Conservation (phyloP, 2,113 vertebrate genomes). For the Anhinga rufa region DNA sequence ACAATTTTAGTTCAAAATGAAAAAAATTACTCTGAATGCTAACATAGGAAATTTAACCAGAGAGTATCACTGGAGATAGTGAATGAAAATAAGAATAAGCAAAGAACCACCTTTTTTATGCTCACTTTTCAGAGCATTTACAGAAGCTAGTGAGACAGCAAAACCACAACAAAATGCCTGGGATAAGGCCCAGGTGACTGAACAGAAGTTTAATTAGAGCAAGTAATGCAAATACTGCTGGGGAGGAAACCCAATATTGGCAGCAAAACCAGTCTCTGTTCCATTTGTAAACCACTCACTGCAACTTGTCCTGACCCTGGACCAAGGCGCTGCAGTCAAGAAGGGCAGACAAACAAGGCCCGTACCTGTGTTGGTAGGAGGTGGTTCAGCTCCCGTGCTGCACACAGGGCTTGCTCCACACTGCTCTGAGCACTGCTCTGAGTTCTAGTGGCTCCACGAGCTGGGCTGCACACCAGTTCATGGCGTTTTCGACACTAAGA, state of each 20-base stretch:
- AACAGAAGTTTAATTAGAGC: neutral
- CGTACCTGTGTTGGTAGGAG: rapidly evolving
- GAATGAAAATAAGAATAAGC: neutral
- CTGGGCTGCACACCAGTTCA: neutral
- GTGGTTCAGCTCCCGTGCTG: rapidly evolving
- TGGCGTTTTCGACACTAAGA: rapidly evolving
- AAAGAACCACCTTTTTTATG: neutral
- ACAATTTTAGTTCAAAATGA: neutral
- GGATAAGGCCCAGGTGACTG: neutral
- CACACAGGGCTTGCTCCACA: rapidly evolving
- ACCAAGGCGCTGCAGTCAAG: neutral
- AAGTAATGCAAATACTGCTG: neutral
- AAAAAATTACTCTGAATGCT: neutral
- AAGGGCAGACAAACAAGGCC: neutral
- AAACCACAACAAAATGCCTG: neutral
- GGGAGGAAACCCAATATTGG: neutral
- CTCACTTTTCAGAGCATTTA: neutral
- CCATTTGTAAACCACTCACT: neutral
- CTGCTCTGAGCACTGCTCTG: rapidly evolving
- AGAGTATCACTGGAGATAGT: neutral
- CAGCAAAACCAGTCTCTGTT: neutral
- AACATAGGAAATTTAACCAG: neutral
- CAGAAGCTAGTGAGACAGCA: neutral
- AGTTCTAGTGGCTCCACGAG: rapidly evolving
- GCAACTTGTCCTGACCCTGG: neutral